A percentile compares a stretch with the other conserved stretches of the same genome.
Conservation (phyloP, 1,140 invertebrate genomes). For the Parasteatoda tepidariorum region DNA sequence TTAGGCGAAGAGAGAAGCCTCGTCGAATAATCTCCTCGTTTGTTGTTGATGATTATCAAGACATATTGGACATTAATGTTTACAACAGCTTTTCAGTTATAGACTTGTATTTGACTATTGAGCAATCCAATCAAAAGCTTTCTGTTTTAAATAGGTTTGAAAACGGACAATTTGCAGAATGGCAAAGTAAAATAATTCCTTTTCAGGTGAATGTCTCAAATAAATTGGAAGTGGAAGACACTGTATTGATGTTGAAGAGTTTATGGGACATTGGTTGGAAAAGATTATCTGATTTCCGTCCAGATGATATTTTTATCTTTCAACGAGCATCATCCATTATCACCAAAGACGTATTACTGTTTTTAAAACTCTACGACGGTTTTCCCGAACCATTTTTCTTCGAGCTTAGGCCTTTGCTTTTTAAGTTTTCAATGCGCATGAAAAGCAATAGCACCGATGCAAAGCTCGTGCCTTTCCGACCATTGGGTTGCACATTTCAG, state of each 20-base stretch:
- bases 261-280: constrained; percentile 48
- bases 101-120: constrained; percentile 41
- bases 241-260: constrained; percentile 16
- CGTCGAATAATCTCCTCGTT: constrained; percentile 35
- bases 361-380: constrained; percentile 61
- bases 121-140: not conserved
- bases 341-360: constrained; percentile 54
- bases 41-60: constrained; percentile 28
- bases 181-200: constrained; percentile 52
- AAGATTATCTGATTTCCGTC: constrained; percentile 54
- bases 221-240: not conserved
- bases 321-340: constrained; percentile 39
- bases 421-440: constrained; percentile 40
- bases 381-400: constrained; percentile 54
- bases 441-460: constrained; percentile 1
- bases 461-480: constrained; percentile 19
- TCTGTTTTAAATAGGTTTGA: constrained; percentile 31
- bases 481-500: constrained; percentile 39
- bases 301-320: constrained; percentile 61
- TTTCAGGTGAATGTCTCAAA: not conserved
- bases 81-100: constrained; percentile 6
- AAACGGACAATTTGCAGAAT: constrained; percentile 35
- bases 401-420: constrained; percentile 45
- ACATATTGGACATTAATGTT: constrained; percentile 44
- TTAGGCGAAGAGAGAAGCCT: constrained; percentile 40